Conservation (phyloP, 1,140 invertebrate species). For the Aleiodes sp. region DNA sequence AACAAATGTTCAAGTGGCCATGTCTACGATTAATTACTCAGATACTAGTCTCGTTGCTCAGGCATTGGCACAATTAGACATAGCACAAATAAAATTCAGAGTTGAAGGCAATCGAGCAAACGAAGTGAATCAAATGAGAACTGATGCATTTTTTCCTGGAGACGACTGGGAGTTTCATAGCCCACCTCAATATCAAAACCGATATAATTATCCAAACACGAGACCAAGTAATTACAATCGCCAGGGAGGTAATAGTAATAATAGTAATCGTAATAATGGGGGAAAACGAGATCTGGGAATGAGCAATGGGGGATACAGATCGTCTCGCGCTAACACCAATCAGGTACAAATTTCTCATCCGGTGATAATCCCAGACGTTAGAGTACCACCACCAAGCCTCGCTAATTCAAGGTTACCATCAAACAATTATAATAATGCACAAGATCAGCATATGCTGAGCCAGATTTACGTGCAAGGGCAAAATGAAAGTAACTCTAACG, state of each 20-base stretch:
- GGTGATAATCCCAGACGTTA: no score
- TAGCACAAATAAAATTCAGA: constrained; percentile 17
- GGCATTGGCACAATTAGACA: constrained; percentile 33
- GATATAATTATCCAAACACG: no score
- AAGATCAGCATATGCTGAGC: no score
- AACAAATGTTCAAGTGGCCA: constrained; percentile 16
- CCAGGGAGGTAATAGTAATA: background rate
- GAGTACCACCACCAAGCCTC: no score
- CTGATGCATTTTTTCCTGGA: background rate
- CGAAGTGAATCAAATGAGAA: background rate
- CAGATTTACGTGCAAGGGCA: no score
- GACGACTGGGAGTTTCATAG: background rate
- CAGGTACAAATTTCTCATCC: no score
- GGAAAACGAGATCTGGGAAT: background rate
- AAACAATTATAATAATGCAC: no score
- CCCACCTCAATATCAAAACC: no score
- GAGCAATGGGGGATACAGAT: background rate
- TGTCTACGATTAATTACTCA: constrained; percentile 24
- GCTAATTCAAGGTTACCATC: no score
- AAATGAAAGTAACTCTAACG: no score
- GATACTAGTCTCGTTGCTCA: constrained; percentile 27
- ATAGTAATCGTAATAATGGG: background rate
- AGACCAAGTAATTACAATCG: no score
- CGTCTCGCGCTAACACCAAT: no score
- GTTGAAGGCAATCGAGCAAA: background rate